Evolutionary conservation across 1,140 invertebrate genomes (phyloP).

Genomic region (Nautilus pompilius): DNA sequence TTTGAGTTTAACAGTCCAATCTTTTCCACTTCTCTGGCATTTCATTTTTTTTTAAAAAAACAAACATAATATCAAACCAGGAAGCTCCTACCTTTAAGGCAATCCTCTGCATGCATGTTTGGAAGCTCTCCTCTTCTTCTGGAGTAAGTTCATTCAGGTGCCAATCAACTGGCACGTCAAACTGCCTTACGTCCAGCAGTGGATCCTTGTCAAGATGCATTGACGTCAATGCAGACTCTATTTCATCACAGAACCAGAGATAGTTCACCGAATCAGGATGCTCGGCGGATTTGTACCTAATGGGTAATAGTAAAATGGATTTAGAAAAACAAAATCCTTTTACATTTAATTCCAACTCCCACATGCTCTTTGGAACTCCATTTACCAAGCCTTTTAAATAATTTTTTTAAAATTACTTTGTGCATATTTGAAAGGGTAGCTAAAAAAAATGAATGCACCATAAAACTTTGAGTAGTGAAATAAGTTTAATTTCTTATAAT

Average conservation of each 20-base stretch:
- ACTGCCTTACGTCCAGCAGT: conserved; percentile 39
- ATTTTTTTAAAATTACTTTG: no score
- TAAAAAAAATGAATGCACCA: no score
- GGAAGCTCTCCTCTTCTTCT: conserved; percentile 27
- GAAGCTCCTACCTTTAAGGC: conserved; percentile 42
- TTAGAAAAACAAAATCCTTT: neutral
- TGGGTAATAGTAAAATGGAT: conserved; percentile 6
- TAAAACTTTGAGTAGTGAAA: no score
- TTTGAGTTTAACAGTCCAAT: no score
- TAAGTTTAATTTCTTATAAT: no score
- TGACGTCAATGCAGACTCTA: conserved; percentile 54
- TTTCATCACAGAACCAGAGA: conserved; percentile 48
- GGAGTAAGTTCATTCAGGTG: conserved; percentile 32
- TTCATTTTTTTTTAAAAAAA: neutral
- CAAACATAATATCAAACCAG: neutral
- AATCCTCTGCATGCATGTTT: conserved; percentile 39
- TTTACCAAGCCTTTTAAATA: no score
- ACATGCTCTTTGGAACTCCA: no score
- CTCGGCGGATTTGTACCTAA: conserved; percentile 32
- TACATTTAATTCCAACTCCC: neutral
- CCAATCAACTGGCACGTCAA: conserved; percentile 44
- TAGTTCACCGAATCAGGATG: conserved; percentile 48
- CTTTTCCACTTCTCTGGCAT: no score
- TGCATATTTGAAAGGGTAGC: no score
- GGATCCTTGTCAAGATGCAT: conserved; percentile 53